Base-by-base conservation (phyloP, 2,888 invertebrate genomes). In the Sepioteuthis lessoniana region DNA sequence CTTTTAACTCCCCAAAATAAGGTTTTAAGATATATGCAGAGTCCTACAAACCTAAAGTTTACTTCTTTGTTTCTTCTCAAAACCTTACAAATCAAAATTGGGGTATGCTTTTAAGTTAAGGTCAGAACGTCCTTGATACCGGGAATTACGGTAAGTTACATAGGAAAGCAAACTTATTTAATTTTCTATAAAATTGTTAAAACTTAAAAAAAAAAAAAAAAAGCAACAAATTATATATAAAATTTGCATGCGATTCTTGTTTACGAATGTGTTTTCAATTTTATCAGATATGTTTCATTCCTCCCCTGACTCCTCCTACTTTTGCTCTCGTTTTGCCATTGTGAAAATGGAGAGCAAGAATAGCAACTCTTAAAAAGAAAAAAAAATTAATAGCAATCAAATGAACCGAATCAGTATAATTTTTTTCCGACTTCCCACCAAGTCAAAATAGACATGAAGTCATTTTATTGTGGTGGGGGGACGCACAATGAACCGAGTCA, bases 101-200 rank as follows among this genome's bases (percentile, higher is more conserved):
- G 42, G 42, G 42, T 5, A 42, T 7, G 42, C 42, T 42, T n/a
- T n/a, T n/a, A n/a, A n/a, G 42, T 42, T 42, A 42, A 42, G 42
- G 42, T 7, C 42, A 42, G 42, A 42, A 42, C 7, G 42, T 42
- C 42, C 7, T 42, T 42, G 42, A 42, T 7, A 42, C 42, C 42
- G 42, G 42, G 42, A 42, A 42, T 3, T 42, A 42, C 42, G 42
- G 42, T 42, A 76, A n/a, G 35, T 76, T 76, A n/a, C 8, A 76
- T n/a, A 76, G 35, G 16, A 76, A 35, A 76, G 0, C 10, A 60
- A 60, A 76, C n/a, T n/a, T 76, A 76, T 76, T 60, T 60, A 60
- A 60, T 60, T 76, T 76, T 76, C n/a, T 76, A 76, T n/a, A 76
- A 76, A 76, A 76, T 76, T 76, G 76, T 76, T 76, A 76, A 76